Conservation (phyloP, 2,888 invertebrate species). For the Abscondita cerata region DNA sequence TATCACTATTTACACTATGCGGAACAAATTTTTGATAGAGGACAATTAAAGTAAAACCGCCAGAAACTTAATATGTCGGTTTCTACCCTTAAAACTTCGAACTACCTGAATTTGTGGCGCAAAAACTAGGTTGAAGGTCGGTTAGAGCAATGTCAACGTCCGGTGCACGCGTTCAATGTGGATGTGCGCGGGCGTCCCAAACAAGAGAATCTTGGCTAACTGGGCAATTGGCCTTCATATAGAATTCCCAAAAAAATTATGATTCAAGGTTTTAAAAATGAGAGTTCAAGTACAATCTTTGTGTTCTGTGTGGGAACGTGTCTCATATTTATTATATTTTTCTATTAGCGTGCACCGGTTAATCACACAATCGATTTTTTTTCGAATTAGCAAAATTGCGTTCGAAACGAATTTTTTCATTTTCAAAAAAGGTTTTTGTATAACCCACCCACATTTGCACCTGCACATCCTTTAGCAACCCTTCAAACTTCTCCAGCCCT, state of each 20-base stretch:
- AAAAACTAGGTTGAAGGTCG: constrained; percentile 59
- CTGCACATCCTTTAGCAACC: constrained; percentile 46
- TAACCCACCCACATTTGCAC: constrained; percentile 46
- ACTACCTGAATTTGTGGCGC: constrained; percentile 50
- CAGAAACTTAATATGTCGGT: background rate
- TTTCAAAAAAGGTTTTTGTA: no score
- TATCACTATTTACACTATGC: background rate
- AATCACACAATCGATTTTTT: no score
- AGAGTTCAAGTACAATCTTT: constrained; percentile 34
- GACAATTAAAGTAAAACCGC: background rate
- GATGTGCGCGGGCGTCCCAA: constrained; percentile 31
- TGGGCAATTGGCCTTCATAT: constrained; percentile 48
- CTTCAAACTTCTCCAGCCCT: constrained; percentile 31
- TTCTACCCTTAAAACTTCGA: constrained; percentile 2
- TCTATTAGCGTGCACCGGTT: no score
- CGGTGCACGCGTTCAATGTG: constrained; percentile 47
- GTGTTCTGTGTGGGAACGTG: constrained; percentile 16
- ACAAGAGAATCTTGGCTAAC: constrained; percentile 35
- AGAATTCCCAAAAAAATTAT: constrained; percentile 40
- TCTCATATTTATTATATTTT: no score
- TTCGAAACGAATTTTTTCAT: no score
- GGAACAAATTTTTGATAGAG: background rate
- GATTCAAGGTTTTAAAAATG: constrained; percentile 45
- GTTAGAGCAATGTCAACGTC: constrained; percentile 58
- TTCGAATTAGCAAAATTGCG: no score